These are phyloP conservation scores for Hemichromis elongatus DNA, from an alignment of 2,113 vertebrate species.

Conservation along the genomic window DNA sequence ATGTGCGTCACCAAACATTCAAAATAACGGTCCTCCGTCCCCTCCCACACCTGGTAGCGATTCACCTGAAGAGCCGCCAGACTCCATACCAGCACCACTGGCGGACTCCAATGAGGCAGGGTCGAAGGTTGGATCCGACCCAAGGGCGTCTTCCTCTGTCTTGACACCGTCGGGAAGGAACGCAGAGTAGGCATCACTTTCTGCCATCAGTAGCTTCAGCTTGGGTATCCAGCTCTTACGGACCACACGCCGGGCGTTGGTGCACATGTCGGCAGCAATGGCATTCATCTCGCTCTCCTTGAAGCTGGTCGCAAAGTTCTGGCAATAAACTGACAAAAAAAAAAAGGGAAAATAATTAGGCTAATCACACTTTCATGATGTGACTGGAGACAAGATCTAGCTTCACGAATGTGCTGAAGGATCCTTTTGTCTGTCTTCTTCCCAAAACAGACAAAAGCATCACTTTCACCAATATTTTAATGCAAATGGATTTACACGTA, in stretches of 20 bases:
- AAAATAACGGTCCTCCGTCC: conserved; percentile 72
- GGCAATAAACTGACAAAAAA: conserved; percentile 84
- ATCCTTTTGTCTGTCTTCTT: neutral
- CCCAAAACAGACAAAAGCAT: neutral
- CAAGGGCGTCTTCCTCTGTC: conserved; percentile 85
- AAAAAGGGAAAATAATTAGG: neutral
- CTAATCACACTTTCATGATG: neutral
- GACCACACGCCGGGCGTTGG: conserved; percentile 91
- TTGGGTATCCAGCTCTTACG: conserved; percentile 97
- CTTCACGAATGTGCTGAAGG: neutral
- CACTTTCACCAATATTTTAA: neutral
- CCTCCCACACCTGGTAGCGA: conserved; percentile 68
- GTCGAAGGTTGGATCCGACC: conserved; percentile 76
- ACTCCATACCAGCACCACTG: conserved; percentile 59
- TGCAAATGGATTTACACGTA: neutral
- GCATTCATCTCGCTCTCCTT: conserved; percentile 98
- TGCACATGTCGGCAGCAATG: conserved; percentile 95
- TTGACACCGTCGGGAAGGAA: conserved; percentile 87
- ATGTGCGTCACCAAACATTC: conserved; percentile 44
- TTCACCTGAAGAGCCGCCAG: conserved; percentile 65
- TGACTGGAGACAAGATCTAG: neutral
- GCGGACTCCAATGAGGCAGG: conserved; percentile 63
- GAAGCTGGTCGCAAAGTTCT: conserved; percentile 96
- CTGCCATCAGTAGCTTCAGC: conserved; percentile 86
- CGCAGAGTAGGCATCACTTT: conserved; percentile 85